Conservation (phyloP, 2,113 vertebrate species). For the Jacana jacana region DNA sequence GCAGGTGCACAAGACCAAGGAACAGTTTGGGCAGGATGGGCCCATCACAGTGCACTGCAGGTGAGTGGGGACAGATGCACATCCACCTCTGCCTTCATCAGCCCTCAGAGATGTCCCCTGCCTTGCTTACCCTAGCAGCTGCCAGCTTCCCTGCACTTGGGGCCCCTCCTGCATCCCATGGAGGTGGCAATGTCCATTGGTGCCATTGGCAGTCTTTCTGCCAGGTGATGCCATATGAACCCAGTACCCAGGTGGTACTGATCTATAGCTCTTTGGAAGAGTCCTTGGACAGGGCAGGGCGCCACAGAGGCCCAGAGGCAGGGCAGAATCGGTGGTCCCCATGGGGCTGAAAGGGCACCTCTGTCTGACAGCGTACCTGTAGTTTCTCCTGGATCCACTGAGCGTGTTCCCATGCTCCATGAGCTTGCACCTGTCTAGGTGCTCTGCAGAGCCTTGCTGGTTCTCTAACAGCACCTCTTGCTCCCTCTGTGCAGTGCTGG, state of each 20-base stretch:
- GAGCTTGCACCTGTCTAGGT: neutral
- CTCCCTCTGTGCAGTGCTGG: conserved; percentile 80
- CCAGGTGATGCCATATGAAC: neutral
- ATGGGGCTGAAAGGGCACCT: neutral
- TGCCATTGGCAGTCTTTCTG: neutral
- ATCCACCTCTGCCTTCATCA: neutral
- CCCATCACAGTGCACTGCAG: conserved; percentile 98
- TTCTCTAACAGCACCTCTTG: neutral
- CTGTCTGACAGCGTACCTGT: neutral
- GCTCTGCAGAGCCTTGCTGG: neutral
- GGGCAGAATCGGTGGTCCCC: neutral
- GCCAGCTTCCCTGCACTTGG: neutral
- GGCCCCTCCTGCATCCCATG: neutral
- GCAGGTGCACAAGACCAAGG: conserved; percentile 98
- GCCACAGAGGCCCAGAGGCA: neutral
- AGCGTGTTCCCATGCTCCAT: neutral
- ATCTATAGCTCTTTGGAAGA: neutral
- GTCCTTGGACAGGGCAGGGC: neutral
- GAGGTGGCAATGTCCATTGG: neutral
- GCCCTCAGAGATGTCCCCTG: neutral
- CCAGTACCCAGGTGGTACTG: neutral
- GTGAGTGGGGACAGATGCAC: conserved; percentile 51
- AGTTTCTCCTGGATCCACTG: neutral
- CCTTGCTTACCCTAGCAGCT: neutral
- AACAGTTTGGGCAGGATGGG: conserved; percentile 96